A percentile compares a stretch with the other conserved stretches of the same genome.
phyloP scores from a whole-genome alignment of 2,797 vertebrate species.

The Valencia hispanica region DNA sequence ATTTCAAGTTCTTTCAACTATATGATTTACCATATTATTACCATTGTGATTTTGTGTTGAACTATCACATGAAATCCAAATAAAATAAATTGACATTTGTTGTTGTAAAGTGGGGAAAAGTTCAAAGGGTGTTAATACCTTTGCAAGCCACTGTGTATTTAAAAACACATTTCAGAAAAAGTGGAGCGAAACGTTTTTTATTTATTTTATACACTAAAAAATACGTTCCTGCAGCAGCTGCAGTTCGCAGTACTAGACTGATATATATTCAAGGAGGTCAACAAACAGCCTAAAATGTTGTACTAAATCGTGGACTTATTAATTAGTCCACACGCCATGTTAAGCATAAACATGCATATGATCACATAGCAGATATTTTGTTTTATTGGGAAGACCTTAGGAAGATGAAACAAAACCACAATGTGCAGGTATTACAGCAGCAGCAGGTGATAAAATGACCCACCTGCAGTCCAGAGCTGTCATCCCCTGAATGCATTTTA shows the following conservation, averaged over 20 bases:
- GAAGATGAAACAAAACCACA: neutral
- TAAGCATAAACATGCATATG: neutral
- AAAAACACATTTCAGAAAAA: neutral
- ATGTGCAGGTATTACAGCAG: neutral
- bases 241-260: neutral
- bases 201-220: neutral
- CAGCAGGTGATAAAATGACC: neutral
- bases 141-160: neutral
- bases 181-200: too few species aligned
- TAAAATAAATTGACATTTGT: neutral
- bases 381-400: neutral
- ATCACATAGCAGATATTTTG: neutral
- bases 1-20: neutral
- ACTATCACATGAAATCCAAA: neutral
- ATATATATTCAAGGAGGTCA: neutral
- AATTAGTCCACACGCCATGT: neutral
- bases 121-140: neutral
- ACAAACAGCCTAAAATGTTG: neutral
- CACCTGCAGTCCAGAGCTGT: neutral
- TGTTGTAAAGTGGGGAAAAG: neutral
- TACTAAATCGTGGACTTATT: neutral
- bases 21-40: neutral
- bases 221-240: neutral
- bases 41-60: too few species aligned
- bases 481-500: slow-evolving; percentile 1